Evolutionary conservation across 1,140 invertebrate genomes (phyloP).

Genomic region (Pseudomyrmex concolor): DNA sequence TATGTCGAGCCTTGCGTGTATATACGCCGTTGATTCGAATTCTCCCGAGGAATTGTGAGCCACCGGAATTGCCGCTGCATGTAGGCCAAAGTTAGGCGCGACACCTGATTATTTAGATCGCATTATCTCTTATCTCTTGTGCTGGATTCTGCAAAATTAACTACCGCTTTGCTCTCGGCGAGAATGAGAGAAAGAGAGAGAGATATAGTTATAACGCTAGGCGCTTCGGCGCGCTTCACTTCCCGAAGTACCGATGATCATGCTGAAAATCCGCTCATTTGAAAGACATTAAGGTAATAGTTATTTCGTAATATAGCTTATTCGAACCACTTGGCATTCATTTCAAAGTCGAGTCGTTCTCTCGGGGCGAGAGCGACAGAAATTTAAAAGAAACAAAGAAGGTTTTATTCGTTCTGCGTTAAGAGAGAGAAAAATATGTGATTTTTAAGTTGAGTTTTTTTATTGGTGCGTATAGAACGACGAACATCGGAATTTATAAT

Average conservation of each 20-base stretch:
- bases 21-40: conserved; percentile 48
- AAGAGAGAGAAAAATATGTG: conserved; percentile 9
- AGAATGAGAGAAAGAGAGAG: not conserved
- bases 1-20: conserved; percentile 29
- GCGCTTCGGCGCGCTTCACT: conserved; percentile 15
- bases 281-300: conserved; percentile 50
- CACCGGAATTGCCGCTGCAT: conserved; percentile 51
- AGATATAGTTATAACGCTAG: conserved; percentile 19
- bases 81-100: conserved; percentile 56
- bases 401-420: not conserved
- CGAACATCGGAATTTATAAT: conserved; percentile 40
- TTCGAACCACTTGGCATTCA: conserved; percentile 33
- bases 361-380: not conserved
- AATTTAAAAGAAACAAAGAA: conserved; percentile 20
- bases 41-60: conserved; percentile 38
- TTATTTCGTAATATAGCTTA: conserved; percentile 35
- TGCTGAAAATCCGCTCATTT: conserved; percentile 45
- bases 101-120: conserved; percentile 59
- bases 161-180: conserved; percentile 44
- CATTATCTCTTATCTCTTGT: conserved; percentile 50
- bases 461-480: not conserved
- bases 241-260: conserved; percentile 2
- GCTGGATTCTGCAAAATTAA: conserved; percentile 54
- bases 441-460: conserved; percentile 39
- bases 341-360: conserved; percentile 14